Conservation (phyloP, 2,797 vertebrate species). For the Pseudomugil tenellus region DNA sequence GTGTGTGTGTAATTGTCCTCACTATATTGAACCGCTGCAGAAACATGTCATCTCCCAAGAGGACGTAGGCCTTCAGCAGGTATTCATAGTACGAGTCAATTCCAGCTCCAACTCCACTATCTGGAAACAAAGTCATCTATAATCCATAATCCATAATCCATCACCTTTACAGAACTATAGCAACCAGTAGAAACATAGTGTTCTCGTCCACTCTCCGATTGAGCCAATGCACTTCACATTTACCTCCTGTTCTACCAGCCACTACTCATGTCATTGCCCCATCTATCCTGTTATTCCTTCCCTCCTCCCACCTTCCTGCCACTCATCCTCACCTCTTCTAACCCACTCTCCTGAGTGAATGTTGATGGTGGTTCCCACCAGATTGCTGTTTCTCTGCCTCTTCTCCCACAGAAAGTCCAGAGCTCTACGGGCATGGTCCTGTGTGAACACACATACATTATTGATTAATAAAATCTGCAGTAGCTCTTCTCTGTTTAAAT, state of each 20-base stretch:
- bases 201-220: not conserved
- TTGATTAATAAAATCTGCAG: conserved; percentile 50
- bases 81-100: conserved; percentile 99
- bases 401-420: conserved; percentile 99
- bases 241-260: not conserved
- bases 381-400: conserved; percentile 97
- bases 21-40: conserved; percentile 98
- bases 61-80: conserved; percentile 96
- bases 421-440: conserved; percentile 95
- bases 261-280: not conserved
- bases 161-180: conserved; percentile 9
- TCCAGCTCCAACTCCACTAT: conserved; percentile 98
- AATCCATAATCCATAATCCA: not conserved
- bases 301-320: not conserved
- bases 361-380: conserved; percentile 98
- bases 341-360: conserved; percentile 99
- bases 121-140: conserved; percentile 68
- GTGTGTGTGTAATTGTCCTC: conserved; percentile 63
- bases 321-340: conserved; percentile 87
- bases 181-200: not conserved
- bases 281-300: not conserved
- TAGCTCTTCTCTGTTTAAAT: conserved; percentile 27
- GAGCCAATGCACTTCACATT: not conserved
- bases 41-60: conserved; percentile 96
- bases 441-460: conserved; percentile 48